Evolutionary conservation across 2,888 invertebrate genomes (phyloP).

Genomic region (Hylaea fasciaria): DNA sequence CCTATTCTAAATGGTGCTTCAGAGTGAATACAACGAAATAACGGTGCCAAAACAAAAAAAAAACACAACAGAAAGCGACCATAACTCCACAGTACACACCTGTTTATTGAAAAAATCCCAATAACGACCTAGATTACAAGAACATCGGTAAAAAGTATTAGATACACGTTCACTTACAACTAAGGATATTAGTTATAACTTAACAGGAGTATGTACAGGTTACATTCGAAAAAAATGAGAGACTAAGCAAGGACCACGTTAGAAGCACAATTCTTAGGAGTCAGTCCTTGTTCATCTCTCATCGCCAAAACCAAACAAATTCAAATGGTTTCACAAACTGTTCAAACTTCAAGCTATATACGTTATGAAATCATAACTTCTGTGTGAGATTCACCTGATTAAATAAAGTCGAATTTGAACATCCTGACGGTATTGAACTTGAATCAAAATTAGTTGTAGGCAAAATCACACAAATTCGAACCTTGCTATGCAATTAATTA

Average conservation of each 20-base stretch:
- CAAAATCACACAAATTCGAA: neutral
- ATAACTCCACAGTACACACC: slow-evolving; percentile 67
- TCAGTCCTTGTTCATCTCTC: slow-evolving; percentile 1
- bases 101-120: slow-evolving; percentile 76
- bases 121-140: slow-evolving; percentile 77
- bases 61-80: slow-evolving; percentile 15
- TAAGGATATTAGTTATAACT: slow-evolving; percentile 20
- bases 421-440: slow-evolving; percentile 10
- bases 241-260: slow-evolving; percentile 1
- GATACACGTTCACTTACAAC: slow-evolving; percentile 18
- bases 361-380: neutral
- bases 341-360: neutral
- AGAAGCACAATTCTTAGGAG: neutral
- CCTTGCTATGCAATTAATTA: neutral
- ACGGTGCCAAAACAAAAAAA: slow-evolving; percentile 13
- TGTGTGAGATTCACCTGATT: neutral
- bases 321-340: slow-evolving; percentile 7
- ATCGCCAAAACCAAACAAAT: slow-evolving; percentile 9
- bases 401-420: neutral
- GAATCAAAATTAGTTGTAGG: neutral
- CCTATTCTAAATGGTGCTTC: slow-evolving; percentile 2
- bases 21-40: slow-evolving; percentile 9
- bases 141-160: slow-evolving; percentile 52
- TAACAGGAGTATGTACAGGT: slow-evolving; percentile 34
- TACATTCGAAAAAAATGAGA: neutral